Conservation (phyloP, 2,113 vertebrate genomes). For the Rhinolophus ferrumequinum region DNA sequence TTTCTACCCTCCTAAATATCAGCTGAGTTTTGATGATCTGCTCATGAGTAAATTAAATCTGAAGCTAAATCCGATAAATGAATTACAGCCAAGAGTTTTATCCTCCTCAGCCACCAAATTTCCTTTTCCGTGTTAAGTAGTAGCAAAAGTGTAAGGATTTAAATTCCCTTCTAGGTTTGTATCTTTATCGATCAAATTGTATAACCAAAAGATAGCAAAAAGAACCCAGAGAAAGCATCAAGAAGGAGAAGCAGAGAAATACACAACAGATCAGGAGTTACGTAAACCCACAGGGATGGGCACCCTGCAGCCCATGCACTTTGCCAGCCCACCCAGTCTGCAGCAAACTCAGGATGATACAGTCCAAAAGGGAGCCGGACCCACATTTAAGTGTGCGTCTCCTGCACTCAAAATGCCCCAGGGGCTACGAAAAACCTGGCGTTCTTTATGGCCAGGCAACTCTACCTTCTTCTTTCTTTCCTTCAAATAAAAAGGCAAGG, state of each 20-base stretch:
- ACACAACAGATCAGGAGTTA: not conserved
- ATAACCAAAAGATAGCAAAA: not conserved
- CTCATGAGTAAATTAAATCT: conserved; percentile 21
- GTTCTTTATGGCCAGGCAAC: not conserved
- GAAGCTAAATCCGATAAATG: conserved; percentile 27
- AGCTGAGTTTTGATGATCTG: conserved; percentile 37
- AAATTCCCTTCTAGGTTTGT: not conserved
- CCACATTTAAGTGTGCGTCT: accelerated
- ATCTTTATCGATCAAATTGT: not conserved
- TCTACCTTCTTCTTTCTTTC: not conserved
- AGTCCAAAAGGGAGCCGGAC: not conserved
- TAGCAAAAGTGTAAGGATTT: not conserved
- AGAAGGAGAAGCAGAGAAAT: not conserved
- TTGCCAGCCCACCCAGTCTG: accelerated
- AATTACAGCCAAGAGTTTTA: conserved; percentile 35
- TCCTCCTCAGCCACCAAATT: not conserved
- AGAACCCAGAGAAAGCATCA: not conserved
- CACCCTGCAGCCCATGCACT: accelerated
- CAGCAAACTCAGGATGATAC: accelerated
- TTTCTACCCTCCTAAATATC: not conserved
- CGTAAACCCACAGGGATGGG: accelerated
- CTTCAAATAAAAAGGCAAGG: not conserved
- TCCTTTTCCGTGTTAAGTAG: not conserved
- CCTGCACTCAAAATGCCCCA: not conserved
- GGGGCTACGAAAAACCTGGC: not conserved